phyloP scores from a whole-genome alignment of 2,113 vertebrate genomes.

The Poeciliopsis retropinna region DNA sequence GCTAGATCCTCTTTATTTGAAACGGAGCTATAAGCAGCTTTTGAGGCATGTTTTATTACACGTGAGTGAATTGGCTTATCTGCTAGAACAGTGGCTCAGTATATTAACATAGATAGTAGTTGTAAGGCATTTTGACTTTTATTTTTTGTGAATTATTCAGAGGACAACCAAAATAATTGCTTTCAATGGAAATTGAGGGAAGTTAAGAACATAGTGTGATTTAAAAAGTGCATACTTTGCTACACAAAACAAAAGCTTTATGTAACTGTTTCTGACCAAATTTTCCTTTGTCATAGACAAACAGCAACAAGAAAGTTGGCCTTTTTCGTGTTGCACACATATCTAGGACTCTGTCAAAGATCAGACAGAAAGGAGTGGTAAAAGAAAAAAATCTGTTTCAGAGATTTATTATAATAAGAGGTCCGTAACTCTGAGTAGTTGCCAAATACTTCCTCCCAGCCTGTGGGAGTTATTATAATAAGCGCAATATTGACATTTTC shows the following conservation, averaged over 20 bases:
- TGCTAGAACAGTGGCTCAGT: not conserved
- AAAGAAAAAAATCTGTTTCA: not conserved
- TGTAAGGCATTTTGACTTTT: not conserved
- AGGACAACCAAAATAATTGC: not conserved
- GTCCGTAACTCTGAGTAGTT: not conserved
- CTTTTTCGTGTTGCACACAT: not conserved
- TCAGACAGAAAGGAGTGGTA: conserved; percentile 1
- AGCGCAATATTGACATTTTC: not conserved
- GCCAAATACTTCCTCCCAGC: not conserved
- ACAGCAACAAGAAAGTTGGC: not conserved
- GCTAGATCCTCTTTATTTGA: conserved; percentile 40
- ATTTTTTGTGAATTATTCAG: not conserved
- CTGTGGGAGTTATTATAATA: not conserved
- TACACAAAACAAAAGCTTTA: not conserved
- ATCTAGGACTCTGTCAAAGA: conserved; percentile 12
- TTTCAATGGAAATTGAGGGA: not conserved
- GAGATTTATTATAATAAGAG: conserved; percentile 18
- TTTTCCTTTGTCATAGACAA: not conserved
- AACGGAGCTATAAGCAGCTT: conserved; percentile 18
- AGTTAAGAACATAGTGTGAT: not conserved
- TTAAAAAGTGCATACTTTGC: not conserved
- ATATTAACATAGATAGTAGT: not conserved
- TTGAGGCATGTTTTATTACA: conserved; percentile 13
- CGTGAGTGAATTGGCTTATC: conserved; percentile 14
- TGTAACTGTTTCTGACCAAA: not conserved